These are phyloP conservation scores for Drymonia ruficornis DNA, from an alignment of 2,888 invertebrate species.

Conservation along the genomic window DNA sequence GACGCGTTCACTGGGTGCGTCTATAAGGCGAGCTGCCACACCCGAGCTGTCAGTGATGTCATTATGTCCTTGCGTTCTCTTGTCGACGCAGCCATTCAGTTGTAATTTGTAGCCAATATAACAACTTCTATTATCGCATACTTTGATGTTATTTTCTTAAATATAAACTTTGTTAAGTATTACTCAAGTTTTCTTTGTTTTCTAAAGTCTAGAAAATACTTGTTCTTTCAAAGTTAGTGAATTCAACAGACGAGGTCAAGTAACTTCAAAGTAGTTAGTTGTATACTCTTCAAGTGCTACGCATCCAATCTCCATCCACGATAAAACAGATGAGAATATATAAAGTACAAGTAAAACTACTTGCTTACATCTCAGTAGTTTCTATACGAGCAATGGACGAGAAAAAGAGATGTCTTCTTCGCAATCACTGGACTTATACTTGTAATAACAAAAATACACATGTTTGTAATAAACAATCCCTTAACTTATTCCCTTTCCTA, in stretches of 20 bases:
- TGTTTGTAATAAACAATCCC: background rate
- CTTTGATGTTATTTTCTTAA: too few relatives aligned
- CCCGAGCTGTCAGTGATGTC: too few relatives aligned
- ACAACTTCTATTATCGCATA: too few relatives aligned
- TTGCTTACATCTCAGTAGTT: background rate
- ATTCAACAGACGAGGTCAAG: background rate
- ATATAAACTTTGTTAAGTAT: too few relatives aligned
- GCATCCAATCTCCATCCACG: background rate
- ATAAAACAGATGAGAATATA: background rate
- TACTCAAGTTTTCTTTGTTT: too few relatives aligned
- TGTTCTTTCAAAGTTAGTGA: background rate
- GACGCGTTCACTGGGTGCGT: too few relatives aligned
- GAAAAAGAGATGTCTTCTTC: background rate
- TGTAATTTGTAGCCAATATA: too few relatives aligned
- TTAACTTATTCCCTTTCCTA: background rate
- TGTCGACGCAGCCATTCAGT: too few relatives aligned
- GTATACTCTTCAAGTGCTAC: background rate
- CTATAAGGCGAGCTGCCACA: too few relatives aligned
- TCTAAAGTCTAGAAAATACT: too few relatives aligned
- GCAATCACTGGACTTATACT: background rate
- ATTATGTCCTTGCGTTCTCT: too few relatives aligned
- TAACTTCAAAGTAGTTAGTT: background rate
- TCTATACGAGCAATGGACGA: background rate
- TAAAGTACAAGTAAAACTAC: background rate
- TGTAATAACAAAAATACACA: background rate